These are phyloP conservation scores for Ptychochromis oligacanthus DNA, from an alignment of 2,113 vertebrate genomes.

Conservation along the genomic window DNA sequence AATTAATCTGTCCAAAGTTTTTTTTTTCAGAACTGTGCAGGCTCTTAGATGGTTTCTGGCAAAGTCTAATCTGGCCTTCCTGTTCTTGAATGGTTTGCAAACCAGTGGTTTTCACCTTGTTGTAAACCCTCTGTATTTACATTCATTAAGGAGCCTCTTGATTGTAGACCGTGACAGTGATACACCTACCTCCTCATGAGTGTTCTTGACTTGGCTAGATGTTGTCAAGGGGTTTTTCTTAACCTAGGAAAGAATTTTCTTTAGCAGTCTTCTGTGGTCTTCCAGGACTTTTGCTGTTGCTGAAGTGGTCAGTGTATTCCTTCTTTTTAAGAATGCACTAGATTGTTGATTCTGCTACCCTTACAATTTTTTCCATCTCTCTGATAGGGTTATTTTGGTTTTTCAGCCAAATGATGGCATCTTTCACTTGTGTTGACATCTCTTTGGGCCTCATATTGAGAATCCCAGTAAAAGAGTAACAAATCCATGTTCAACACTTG, in stretches of 20 bases:
- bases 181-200: not conserved
- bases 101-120: not conserved
- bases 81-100: not conserved
- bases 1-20: not conserved
- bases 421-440: too few relatives aligned
- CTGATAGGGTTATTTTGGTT: too few relatives aligned
- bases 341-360: too few relatives aligned
- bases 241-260: not conserved
- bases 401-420: too few relatives aligned
- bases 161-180: not conserved
- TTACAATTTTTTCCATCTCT: too few relatives aligned
- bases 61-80: not conserved
- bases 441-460: too few relatives aligned
- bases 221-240: not conserved
- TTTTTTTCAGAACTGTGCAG: not conserved
- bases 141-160: not conserved
- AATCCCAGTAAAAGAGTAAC: too few relatives aligned
- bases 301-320: too few relatives aligned
- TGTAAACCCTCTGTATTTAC: not conserved
- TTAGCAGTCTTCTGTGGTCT: too few relatives aligned
- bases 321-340: too few relatives aligned
- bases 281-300: too few relatives aligned
- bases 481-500: too few relatives aligned
- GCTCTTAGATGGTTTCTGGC: not conserved
- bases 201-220: not conserved